Base-by-base conservation (phyloP, 2,797 vertebrate species). In the Valencia hispanica region DNA sequence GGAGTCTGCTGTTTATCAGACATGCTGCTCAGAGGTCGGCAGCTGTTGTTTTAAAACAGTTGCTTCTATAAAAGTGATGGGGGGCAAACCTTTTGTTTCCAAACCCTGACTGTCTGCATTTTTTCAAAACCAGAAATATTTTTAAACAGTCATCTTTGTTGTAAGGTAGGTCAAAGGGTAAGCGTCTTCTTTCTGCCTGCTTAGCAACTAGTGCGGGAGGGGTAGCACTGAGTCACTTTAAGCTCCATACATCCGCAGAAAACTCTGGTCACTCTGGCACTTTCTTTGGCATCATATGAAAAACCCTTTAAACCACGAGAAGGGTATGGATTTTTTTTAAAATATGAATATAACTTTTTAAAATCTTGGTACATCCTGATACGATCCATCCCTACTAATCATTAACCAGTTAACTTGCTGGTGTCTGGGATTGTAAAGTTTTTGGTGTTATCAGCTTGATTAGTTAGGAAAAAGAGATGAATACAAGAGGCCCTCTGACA, bases 111-210 rank as follows among this genome's bases (percentile, higher is more conserved):
- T 66, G 36, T 32, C 18, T 22, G 59, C 27, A 18, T 59, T 36
- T n/a, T 65, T 36, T 65, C 61, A 22, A 34, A 34, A 63, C 59
- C 61, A 65, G 18, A 65, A 65, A 36, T 65, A 39, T 36, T 65
- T 66, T 30, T 41, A 66, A 39, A 17, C 63, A 66, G 22, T 43
- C 11, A 5, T 66, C 36, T 66, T 66, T 41, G 36, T n/a, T 41
- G 36, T 66, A n/a, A 66, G 63, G 63, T 4, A 65, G 34, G 61
- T 39, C 11, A 66, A 41, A 66, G 7, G 65, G 25, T 68, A 30
- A 30, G 65, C 14, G 12, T 39, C 2, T 41, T 68, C 12, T 41
- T 65, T 65, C 20, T 39, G 22, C 22, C 61, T 39, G 61, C 34
- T 34, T 65, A 39, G 61, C 61, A 65, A 39, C 61, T 39, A 36